Base-by-base conservation (phyloP, 2,888 invertebrate species). In the Sinotaia quadrata region DNA sequence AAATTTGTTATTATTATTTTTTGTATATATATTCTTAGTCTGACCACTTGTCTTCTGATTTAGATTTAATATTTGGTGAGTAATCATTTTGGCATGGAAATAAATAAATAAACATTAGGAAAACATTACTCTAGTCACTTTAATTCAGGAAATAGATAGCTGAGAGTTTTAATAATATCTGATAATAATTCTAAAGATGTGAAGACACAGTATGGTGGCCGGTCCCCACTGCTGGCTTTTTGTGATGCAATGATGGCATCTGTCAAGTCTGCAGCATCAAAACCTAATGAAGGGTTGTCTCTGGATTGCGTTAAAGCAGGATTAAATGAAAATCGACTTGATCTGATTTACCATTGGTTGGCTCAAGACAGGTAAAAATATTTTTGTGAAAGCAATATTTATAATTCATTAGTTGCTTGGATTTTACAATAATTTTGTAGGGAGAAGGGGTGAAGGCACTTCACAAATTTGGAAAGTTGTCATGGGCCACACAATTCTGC, bases 181-280 rank as follows among this genome's bases (percentile, higher is more conserved):
- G 18, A 5, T 47, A 29, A 2, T 18, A 57, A 47, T 29, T 54
- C 74, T 73, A 12, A 73, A 85, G 84, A 81, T 77, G 80, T 81
- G 37, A 78, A 78, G 47, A 71, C 74, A 8, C 71, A 76, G 51
- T 70, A 75, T 54, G 73, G 73, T 63, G 82, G 79, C 7, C 74
- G 82, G n/a, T 78, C 79, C n/a, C 84, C 86, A 15, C 71, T 85
- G 60, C 72, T 87, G 70, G 81, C 82, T n/a, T 87, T 87, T 75
- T 87, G 87, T 73, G 85, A 87, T 74, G 83, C 87, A 7, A 69
- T 87, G 37, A 85, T 86, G 84, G 84, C 87, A 24, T 84, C 87
- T 10, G 86, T 85, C 18, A 81, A 79, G 31, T 81, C 84, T 2
- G 79, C 81, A 27, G 82, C 81, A n/a, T 76, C 74, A 15, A 78